phyloP scores from a whole-genome alignment of 2,888 invertebrate species.

The Chaitophorus viminalis region DNA sequence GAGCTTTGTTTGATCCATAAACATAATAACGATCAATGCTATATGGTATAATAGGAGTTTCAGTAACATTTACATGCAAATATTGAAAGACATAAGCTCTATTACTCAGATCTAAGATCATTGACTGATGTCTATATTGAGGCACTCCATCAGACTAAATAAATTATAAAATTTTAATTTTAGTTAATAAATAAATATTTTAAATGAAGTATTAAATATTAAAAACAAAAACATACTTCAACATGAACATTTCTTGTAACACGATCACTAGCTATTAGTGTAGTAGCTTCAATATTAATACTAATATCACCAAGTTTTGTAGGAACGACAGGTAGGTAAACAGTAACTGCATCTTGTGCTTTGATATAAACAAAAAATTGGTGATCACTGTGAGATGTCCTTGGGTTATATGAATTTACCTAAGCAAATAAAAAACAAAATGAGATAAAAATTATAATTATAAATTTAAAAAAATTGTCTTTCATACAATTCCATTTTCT shows the following conservation, averaged over 20 bases:
- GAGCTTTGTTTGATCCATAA: conserved; percentile 88
- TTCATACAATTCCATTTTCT: conserved; percentile 80
- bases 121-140: conserved; percentile 91
- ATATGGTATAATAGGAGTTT: conserved; percentile 91
- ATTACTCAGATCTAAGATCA: conserved; percentile 90
- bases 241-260: conserved; percentile 76
- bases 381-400: conserved; percentile 91
- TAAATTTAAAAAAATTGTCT: background rate
- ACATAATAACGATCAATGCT: conserved; percentile 91
- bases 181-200: conserved; percentile 23
- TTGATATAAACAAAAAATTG: conserved; percentile 91
- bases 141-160: conserved; percentile 86
- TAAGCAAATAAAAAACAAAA: conserved; percentile 62
- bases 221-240: conserved; percentile 70
- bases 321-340: conserved; percentile 91
- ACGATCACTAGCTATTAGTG: conserved; percentile 79
- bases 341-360: conserved; percentile 82
- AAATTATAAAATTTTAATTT: conserved; percentile 47
- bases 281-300: conserved; percentile 81
- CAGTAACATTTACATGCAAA: conserved; percentile 94
- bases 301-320: conserved; percentile 79
- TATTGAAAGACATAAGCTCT: conserved; percentile 92
- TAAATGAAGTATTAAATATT: no score
- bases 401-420: conserved; percentile 86
- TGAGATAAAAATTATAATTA: background rate